A percentile compares a stretch with the other conserved stretches of the same genome.
These are phyloP conservation scores for Melospiza melodia DNA, from an alignment of 2,113 vertebrate species.

Conservation along the genomic window DNA sequence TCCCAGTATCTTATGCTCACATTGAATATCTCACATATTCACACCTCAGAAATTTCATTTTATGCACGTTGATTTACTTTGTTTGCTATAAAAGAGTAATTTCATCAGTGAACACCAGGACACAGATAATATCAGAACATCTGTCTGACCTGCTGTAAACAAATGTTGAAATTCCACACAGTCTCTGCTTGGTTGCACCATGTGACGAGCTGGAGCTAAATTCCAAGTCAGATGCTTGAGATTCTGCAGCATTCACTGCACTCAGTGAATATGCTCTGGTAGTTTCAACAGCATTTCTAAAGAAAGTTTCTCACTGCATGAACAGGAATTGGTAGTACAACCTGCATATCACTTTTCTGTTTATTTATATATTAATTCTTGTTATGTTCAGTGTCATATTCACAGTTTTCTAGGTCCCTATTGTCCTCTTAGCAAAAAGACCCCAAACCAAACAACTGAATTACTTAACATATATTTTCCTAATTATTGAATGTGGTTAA, in stretches of 20 bases:
- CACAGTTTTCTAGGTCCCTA: neutral
- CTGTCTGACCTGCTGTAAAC: neutral
- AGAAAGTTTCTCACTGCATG: neutral
- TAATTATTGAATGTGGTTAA: neutral
- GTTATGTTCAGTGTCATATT: neutral
- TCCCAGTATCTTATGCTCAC: neutral
- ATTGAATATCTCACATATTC: neutral
- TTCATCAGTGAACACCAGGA: neutral
- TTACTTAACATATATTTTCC: neutral
- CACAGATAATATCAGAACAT: neutral
- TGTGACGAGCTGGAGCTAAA: neutral
- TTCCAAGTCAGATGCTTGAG: neutral
- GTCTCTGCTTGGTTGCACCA: neutral
- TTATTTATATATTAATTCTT: neutral
- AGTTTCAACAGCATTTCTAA: neutral
- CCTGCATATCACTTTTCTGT: neutral
- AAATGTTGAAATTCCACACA: neutral
- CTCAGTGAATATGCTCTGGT: neutral
- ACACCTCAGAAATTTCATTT: neutral
- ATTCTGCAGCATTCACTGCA: neutral
- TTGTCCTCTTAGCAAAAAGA: neutral
- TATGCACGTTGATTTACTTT: neutral
- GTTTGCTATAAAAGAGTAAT: neutral
- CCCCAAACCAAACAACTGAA: accelerated
- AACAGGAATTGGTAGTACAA: neutral